Base-by-base conservation (phyloP, 2,797 vertebrate genomes). In the Hyperoplus immaculatus region DNA sequence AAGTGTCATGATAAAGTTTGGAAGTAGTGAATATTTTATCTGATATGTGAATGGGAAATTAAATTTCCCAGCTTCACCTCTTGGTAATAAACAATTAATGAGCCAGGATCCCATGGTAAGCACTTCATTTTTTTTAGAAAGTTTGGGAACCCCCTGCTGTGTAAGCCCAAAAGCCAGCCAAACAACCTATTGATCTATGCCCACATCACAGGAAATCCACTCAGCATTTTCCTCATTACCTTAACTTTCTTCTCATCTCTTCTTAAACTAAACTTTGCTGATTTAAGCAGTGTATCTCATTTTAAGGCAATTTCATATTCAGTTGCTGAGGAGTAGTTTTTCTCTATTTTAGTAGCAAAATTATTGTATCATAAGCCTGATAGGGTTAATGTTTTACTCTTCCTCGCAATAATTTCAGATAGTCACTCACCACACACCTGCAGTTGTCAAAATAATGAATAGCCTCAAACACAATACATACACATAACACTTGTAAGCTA, bases 261-360 rank as follows among this genome's bases (percentile, higher is more conserved):
- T 66, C 60, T 74, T 81, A n/a, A 60, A 63, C 45, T 57, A 14
- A 64, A 83, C 88, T 67, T 62, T 82, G 82, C 87, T 84, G 85
- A 89, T 87, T 73, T 45, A 85, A 82, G 66, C 81, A 72, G 42
- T 8, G 38, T 8, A n/a, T 66, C 29, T 69, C 5, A 42, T 73
- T 39, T 80, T 75, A 10, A 43, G 63, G 58, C 57, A 41, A 4
- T 76, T 85, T 80, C 45, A 69, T 76, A 78, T 71, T 82, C 51
- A 43, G 11, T 50, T 71, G 61, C 58, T 55, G 39, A 69, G 5
- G 57, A n/a, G 16, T 16, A 11, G 9, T 38, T 83, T 62, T 68
- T n/a, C 39, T 54, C 8, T 72, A 42, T 66, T 72, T 68, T 67
- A 29, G n/a, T 65, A 36, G 5, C 64, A n/a, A 59, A 64, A 57